Base-by-base conservation (phyloP, 2,797 vertebrate species). In the Chrysocyon brachyurus region DNA sequence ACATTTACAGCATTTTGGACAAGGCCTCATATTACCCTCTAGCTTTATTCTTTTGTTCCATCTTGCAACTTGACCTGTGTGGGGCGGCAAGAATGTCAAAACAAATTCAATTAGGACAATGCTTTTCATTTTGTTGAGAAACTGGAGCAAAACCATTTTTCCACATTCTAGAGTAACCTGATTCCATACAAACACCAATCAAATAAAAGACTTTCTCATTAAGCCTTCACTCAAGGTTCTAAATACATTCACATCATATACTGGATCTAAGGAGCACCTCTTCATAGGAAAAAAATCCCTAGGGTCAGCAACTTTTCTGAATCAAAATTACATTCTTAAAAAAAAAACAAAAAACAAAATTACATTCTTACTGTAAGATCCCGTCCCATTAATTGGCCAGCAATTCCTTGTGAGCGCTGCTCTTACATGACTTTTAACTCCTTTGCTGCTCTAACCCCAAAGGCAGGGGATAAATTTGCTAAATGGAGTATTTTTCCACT, bases 111-210 rank as follows among this genome's bases (percentile, higher is more conserved):
- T 94, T 96, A 97, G 78, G 77, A 75, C 94, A 88, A 85, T 46
- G 82, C 82, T 97, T 97, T 94, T 96, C 66, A 93, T 96, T 97
- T 92, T 85, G 78, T 85, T 94, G 90, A 87, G 95, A 93, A 98
- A 96, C 85, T 77, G 82, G 66, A 96, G 70, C 66, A 89, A 85
- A 96, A 91, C 4, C 64, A 94, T 95, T 96, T 91, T 87, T 81
- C 79, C 14, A 87, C 52, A 82, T 95, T 97, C 77, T 87, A 86
- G 56, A 94, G 77, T 93, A 97, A 97, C 12, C 77, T 88, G 75
- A 96, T 90, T 96, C 84, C 72, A 94, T 63, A 63, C 57, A 96
- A 94, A 97, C 61, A 93, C 77, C 84, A 92, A 79, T 64, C 86
- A 96, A 92, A 92, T 26, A 96, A 81, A 96, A 96, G 87, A 79